Base-by-base conservation (phyloP, 2,797 vertebrate genomes). In the Sebastes minor region DNA sequence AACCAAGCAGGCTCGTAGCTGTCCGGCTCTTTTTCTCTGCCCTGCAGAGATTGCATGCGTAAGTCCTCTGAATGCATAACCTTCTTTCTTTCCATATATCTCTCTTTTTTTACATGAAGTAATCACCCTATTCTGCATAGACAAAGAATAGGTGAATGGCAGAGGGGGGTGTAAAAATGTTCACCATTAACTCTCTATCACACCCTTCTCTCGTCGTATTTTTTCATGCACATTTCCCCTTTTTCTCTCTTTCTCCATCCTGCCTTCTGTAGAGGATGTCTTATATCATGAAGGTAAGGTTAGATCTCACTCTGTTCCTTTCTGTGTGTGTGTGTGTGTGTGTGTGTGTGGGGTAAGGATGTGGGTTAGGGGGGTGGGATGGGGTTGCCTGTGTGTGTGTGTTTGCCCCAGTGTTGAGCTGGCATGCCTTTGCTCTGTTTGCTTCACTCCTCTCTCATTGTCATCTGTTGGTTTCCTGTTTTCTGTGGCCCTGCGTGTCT, bases 281-380 rank as follows among this genome's bases (percentile, higher is more conserved):
- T 98, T 99, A 98, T 99, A 99, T 99, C 96, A 97, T 99, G 94
- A 99, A 99, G 98, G 98, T 99, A 99, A 99, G 98, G 96, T 95
- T 97, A 97, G 97, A 95, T 89, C 71, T 80, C 70, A 71, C 64
- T 81, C 53, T 90, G 78, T 90, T 28, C 84, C 28, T 92, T 0
- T 90, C 28, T 87, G 38, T 84, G 65, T 91, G 75, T 73, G 81
- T 73, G 81, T 77, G 69, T 20, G 66, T 72, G 75, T 33, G 32
- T 33, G 33, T 30, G 28, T 69, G 81, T 86, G 33, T 84, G 65
- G 75, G 74, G 71, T 28, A 59, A 70, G 66, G 64, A 78, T 79
- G 85, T 80, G 84, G 71, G 82, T 16, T 55, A 22, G 64, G 70
- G 63, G 66, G 83, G 76, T 28, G 82, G 66, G 62, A 85, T 80